Evolutionary conservation across 2,797 vertebrate species (phyloP), one percentile per base, ranked within the genome.

Genomic region (Acanthornis magna): DNA sequence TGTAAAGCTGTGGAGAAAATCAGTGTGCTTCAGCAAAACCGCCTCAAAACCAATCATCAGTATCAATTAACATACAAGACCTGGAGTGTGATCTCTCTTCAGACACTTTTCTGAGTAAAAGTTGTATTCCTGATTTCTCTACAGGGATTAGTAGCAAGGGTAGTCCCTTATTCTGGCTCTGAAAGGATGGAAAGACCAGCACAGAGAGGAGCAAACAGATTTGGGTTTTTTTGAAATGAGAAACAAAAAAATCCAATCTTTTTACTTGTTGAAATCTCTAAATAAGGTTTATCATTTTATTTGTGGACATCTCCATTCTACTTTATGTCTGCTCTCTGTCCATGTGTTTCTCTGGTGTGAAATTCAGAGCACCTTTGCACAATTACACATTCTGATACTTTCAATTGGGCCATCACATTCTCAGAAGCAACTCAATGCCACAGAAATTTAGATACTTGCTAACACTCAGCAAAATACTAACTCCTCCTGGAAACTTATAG

Each of bases 81-180:
- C 68, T 85, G 30, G 36, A 70, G 48, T 25, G 27, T 54, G 32
- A 26, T 43, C 84, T 82, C 91, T 71, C n/a, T 89, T 89, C 70
- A 91, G 76, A 71, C n/a, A 85, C 34, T 55, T 83, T 40, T 83
- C 58, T 20, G 82, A 53, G 21, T 15, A 38, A 45, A 90, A 73
- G 15, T 5, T 76, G 18, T 58, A 48, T 21, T 89, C 42, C n/a
- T 40, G 25, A 65, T 78, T 81, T 78, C 66, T 51, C 7, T 7
- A 30, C 13, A 36, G 9, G n/a, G 15, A 34, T 83, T 51, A 81
- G 22, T 29, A 58, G 16, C 18, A 57, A 27, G 27, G 27, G 4
- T 63, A 79, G 13, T 30, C 77, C 42, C 13, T 53, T 62, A 10
- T 68, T 78, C 34, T 43, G 26, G 5, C 10, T 70, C 26, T 60